Evolutionary conservation across 2,888 invertebrate genomes (phyloP), one percentile per base, ranked within the genome.

Genomic region (Dicranocentrus wangi): DNA sequence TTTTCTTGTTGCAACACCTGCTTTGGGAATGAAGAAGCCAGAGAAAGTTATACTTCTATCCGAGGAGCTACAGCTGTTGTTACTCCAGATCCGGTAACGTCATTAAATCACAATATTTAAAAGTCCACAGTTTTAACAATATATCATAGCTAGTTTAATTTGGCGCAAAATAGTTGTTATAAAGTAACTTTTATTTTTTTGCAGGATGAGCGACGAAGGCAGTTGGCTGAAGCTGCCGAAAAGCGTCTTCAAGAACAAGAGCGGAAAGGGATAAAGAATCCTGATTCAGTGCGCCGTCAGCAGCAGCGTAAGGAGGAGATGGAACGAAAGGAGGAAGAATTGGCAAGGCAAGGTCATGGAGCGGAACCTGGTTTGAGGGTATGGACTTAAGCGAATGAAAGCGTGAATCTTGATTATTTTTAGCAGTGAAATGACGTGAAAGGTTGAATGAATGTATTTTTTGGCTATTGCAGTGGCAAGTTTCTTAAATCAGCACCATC

Each of bases 171-270:
- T 71, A 17, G 19, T n/a, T n/a, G n/a, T n/a, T n/a, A n/a, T n/a
- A n/a, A n/a, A n/a, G 32, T 7, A 32, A 32, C 10, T 32, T 7
- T 32, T 32, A 32, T 32, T 32, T 32, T n/a, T 21, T 58, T 55
- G 0, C 65, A 83, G 85, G 85, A 82, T 42, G 83, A 83, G 63
- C 51, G 83, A 39, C 25, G 85, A 65, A 51, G 81, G 8, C 82
- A 85, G 25, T 17, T 85, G 19, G 85, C 85, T 8, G 85, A 82
- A 60, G 85, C 85, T 1, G 85, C 85, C 0, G 83, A 83, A 39
- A 83, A 82, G 58, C 68, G 85, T 21, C 65, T 82, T 5, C 43
- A 79, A 47, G 70, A 81, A 43, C 81, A 76, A 28, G 85, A 82
- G 25, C 32, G 23, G 13, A 27, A 84, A 27, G 85, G 85, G 8